Evolutionary conservation across 2,888 invertebrate genomes (phyloP).

Genomic region (Harpalus rubripes): DNA sequence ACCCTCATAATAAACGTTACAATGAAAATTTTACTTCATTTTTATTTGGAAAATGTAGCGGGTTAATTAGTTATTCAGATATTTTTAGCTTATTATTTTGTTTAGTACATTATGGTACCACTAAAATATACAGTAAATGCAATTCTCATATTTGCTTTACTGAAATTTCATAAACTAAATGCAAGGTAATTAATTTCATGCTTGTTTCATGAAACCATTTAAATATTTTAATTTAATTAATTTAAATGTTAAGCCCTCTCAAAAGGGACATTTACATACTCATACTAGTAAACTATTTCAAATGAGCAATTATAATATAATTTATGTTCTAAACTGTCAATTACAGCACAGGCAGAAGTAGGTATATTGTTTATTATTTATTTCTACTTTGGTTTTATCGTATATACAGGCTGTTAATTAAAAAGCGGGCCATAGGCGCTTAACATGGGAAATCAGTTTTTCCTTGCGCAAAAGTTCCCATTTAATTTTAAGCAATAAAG

Average conservation of each 20-base stretch:
- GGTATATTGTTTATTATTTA: too few relatives aligned
- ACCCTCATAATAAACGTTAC: conserved; percentile 23
- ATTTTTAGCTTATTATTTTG: neutral
- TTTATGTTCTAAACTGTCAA: too few relatives aligned
- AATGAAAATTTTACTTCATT: conserved; percentile 5
- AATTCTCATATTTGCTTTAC: neutral
- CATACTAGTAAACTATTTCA: neutral
- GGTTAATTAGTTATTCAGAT: neutral
- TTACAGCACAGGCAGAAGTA: too few relatives aligned
- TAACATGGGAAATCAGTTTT: too few relatives aligned
- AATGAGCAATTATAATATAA: neutral
- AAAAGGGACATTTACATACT: neutral
- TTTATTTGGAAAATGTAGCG: neutral
- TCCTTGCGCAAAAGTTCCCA: too few relatives aligned
- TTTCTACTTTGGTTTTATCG: too few relatives aligned
- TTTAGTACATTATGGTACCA: neutral
- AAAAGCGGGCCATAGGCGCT: too few relatives aligned
- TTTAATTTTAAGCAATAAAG: too few relatives aligned
- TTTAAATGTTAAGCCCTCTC: neutral
- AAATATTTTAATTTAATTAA: neutral
- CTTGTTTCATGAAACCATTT: neutral
- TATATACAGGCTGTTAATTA: too few relatives aligned
- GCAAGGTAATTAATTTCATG: neutral
- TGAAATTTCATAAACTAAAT: neutral
- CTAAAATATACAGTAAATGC: neutral